Conservation (phyloP, 2,797 vertebrate species). For the Denticeps clupeoides region DNA sequence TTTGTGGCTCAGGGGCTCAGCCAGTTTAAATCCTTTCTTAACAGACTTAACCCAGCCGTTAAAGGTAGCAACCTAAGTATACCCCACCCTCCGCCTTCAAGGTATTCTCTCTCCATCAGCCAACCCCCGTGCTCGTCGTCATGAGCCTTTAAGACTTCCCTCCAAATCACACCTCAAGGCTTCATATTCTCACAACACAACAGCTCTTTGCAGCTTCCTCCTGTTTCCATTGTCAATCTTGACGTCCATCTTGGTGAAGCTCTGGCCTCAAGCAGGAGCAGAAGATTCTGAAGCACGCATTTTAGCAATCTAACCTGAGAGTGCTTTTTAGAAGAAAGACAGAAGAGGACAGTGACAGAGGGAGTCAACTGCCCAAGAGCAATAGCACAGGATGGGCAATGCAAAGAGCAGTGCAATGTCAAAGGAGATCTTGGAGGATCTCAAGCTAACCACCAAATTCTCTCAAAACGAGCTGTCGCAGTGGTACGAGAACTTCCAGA, state of each 20-base stretch:
- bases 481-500: slow-evolving; percentile 72
- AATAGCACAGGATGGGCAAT: slow-evolving; percentile 55
- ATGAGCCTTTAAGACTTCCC: slow-evolving; percentile 17
- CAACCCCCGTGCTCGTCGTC: slow-evolving; percentile 13
- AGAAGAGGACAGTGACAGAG: neutral
- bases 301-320: neutral
- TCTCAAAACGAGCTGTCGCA: slow-evolving; percentile 55
- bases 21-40: slow-evolving; percentile 61
- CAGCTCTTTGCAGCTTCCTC: too few species aligned
- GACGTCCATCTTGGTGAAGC: too few species aligned
- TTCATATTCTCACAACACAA: slow-evolving; percentile 20
- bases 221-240: too few species aligned
- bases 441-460: slow-evolving; percentile 65
- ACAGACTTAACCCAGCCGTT: slow-evolving; percentile 57
- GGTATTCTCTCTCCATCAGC: slow-evolving; percentile 32
- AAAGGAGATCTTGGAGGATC: slow-evolving; percentile 69
- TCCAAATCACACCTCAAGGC: slow-evolving; percentile 1
- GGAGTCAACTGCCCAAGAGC: neutral
- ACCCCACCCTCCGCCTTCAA: slow-evolving; percentile 7
- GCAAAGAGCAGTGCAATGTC: slow-evolving; percentile 61
- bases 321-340: neutral
- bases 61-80: slow-evolving; percentile 39
- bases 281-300: too few species aligned
- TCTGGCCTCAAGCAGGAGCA: too few species aligned
- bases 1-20: slow-evolving; percentile 49